Evolutionary conservation across 2,888 invertebrate genomes (phyloP), one percentile per base, ranked within the genome.

Genomic region (Argyresthia goedartella): DNA sequence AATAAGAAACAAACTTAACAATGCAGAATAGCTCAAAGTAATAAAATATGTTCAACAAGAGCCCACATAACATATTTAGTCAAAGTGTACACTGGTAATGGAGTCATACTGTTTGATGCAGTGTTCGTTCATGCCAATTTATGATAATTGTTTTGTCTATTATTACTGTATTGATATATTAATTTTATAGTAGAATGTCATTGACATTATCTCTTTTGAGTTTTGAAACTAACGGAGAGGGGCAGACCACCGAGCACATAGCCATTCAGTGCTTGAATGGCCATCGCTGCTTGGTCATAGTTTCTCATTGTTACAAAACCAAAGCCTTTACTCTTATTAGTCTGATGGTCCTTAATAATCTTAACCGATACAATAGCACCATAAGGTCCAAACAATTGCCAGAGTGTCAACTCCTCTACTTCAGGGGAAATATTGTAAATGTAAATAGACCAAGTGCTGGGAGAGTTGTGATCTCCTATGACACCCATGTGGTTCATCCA

Each of bases 281-380:
- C 88, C 85, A 87, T 85, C 16, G 86, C 87, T 1, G 88, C 88
- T 69, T 88, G 87, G 66, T 87, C 87, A 57, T 87, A 87, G 69
- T 87, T 87, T 67, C 87, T 76, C 87, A 88, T 88, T 0, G 87
- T 88, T 51, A 88, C 87, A 79, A 88, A 88, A 53, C 87, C 87
- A 67, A 86, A 88, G 53, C 87, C 87, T 77, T 87, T 87, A 71
- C 87, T 87, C 67, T 87, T 84, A 71, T 87, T 87, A 59, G 87
- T 85, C 64, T 85, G 81, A 69, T 87, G 86, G 64, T 88, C 87
- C 69, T 81, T 87, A 63, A 88, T 87, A 67, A 88, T 87, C 70
- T 86, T 88, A 73, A 88, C 87, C 57, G 87, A 87, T 59, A 87
- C 82, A 74, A 88, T 88, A 81, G 87, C 87, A 82, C 87, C 87